Percentiles rank a stretch among this genome's conserved stretches.
These are phyloP conservation scores for Tachysurus fulvidraco DNA, from an alignment of 2,113 vertebrate species.

Conservation along the genomic window DNA sequence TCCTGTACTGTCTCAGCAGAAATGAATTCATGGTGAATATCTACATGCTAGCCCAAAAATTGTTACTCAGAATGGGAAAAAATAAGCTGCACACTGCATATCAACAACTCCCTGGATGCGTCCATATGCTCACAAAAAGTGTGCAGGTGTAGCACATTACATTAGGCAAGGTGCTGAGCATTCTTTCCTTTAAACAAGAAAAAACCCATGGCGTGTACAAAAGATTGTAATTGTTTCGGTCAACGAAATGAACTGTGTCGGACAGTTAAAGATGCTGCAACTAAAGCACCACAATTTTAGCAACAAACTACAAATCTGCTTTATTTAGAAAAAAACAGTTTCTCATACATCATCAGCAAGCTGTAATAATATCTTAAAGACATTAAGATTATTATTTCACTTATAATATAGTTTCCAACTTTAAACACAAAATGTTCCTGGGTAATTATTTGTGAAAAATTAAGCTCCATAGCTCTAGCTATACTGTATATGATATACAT, in stretches of 20 bases:
- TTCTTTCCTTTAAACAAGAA: conserved; percentile 27
- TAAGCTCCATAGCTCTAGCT: not conserved
- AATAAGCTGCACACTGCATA: conserved; percentile 44
- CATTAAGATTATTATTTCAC: not conserved
- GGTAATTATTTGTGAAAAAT: conserved; percentile 11
- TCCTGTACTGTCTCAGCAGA: conserved; percentile 36
- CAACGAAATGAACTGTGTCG: conserved; percentile 23
- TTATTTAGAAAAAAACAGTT: not conserved
- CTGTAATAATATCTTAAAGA: not conserved
- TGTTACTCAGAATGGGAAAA: conserved; percentile 33
- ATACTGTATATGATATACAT: conserved; percentile 19
- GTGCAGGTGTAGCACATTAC: conserved; percentile 41
- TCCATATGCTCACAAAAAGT: conserved; percentile 22
- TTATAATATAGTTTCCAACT: not conserved
- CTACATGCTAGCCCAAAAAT: conserved; percentile 35
- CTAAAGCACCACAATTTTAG: not conserved
- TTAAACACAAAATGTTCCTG: not conserved
- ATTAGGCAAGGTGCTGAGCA: conserved; percentile 34
- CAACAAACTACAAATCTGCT: not conserved
- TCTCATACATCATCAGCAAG: not conserved
- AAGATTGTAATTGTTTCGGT: not conserved
- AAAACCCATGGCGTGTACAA: conserved; percentile 21
- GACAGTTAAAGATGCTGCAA: not conserved
- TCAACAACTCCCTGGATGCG: conserved; percentile 41
- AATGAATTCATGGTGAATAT: conserved; percentile 49